Evolutionary conservation across 1,140 invertebrate genomes (phyloP), one percentile per base, ranked within the genome.

Genomic region (Laupala kohalensis): DNA sequence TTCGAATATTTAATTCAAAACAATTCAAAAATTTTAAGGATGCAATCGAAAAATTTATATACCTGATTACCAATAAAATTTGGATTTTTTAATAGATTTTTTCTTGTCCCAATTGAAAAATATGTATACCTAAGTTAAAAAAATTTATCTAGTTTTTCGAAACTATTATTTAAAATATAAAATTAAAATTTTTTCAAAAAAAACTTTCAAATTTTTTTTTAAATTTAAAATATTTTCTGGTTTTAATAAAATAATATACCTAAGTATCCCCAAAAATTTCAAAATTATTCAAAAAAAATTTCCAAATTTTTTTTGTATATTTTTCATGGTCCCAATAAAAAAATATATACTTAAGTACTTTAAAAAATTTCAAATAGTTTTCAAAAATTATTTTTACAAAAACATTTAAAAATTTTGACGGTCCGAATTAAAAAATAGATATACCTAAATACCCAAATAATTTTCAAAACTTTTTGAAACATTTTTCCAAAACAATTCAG

Each of bases 231-330:
- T 93, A 91, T 81, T 93, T 95, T 74, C 88, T 88, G 37, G 95
- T 88, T 77, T 88, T 86, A 30, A 90, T 84, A 79, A 74, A 73
- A 76, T n/a, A n/a, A n/a, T n/a, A n/a, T n/a, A n/a, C n/a, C n/a
- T n/a, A n/a, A n/a, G n/a, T n/a, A n/a, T n/a, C n/a, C n/a, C n/a
- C n/a, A n/a, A n/a, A n/a, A n/a, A n/a, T n/a, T n/a, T n/a, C n/a
- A n/a, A n/a, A 79, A 96, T 94, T 74, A 98, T 97, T 77, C 96
- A 95, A 66, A 93, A 94, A 64, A 91, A 82, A 85, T 97, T 95
- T 71, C 96, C 96, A 75, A 84, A 89, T 80, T 98, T 97, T 71
- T 88, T 86, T 29, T 83, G 83, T 5, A 76, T 82, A 97, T 94
- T 75, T 86, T 93, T 75, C 92, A 85, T 1, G 90, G 86, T 78